Percentiles rank a stretch among this genome's conserved stretches.
Evolutionary conservation across 2,888 invertebrate species (phyloP).

Genomic region (Troides helena): DNA sequence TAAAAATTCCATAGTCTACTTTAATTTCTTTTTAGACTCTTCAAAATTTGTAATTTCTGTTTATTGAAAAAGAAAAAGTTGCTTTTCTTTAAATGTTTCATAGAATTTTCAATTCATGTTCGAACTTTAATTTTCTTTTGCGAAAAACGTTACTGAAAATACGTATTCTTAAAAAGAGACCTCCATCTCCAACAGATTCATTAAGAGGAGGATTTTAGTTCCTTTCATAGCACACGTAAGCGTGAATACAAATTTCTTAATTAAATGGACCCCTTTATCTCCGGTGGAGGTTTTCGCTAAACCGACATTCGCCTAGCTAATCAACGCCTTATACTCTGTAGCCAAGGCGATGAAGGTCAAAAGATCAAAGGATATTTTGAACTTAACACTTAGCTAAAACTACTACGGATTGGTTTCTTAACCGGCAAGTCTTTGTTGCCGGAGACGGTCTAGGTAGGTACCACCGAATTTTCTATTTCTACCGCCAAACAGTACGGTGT

Average conservation of each 20-base stretch:
- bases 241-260: slow-evolving; percentile 24
- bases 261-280: slow-evolving; percentile 27
- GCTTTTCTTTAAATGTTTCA: no score
- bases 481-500: no score
- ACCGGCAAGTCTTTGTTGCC: no score
- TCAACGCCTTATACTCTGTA: slow-evolving; percentile 10
- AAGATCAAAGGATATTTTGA: slow-evolving; percentile 5
- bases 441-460: no score
- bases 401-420: no score
- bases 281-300: slow-evolving; percentile 7
- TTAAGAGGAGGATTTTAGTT: slow-evolving; percentile 19
- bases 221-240: slow-evolving; percentile 24
- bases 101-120: no score
- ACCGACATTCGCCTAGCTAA: slow-evolving; percentile 23
- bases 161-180: slow-evolving; percentile 9
- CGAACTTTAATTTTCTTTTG: no score
- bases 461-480: no score
- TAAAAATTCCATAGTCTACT: no score
- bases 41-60: no score
- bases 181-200: slow-evolving; percentile 12
- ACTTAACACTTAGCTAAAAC: not conserved
- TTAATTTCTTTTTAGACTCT: no score
- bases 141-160: not conserved
- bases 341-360: slow-evolving; percentile 9
- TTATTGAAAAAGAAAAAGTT: no score